These are phyloP conservation scores for Dryadula phaetusa DNA, from an alignment of 2,888 invertebrate species.

Conservation along the genomic window DNA sequence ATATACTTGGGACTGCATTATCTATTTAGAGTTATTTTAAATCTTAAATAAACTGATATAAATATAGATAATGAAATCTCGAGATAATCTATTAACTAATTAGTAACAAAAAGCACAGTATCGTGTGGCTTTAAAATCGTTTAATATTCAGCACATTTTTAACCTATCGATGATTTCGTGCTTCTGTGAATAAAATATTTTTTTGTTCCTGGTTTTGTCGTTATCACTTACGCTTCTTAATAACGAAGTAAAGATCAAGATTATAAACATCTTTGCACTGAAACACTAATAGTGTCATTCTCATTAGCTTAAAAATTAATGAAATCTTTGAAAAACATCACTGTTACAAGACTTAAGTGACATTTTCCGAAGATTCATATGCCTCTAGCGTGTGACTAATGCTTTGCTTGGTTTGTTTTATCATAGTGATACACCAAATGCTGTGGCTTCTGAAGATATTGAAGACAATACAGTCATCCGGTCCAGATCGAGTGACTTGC, in stretches of 20 bases:
- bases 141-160: slow-evolving; percentile 73
- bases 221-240: slow-evolving; percentile 58
- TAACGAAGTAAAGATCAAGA: slow-evolving; percentile 61
- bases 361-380: slow-evolving; percentile 69
- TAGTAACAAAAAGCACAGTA: slow-evolving; percentile 75
- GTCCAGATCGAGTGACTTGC: slow-evolving; percentile 90
- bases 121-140: slow-evolving; percentile 72
- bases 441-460: slow-evolving; percentile 80
- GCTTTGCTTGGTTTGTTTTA: slow-evolving; percentile 85
- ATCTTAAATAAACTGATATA: slow-evolving; percentile 20
- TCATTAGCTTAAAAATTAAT: slow-evolving; percentile 82
- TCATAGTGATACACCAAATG: slow-evolving; percentile 82
- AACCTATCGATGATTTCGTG: slow-evolving; percentile 76
- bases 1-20: slow-evolving; percentile 72
- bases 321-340: slow-evolving; percentile 65
- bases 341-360: slow-evolving; percentile 78
- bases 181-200: slow-evolving; percentile 78
- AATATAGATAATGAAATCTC: slow-evolving; percentile 76
- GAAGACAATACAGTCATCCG: slow-evolving; percentile 84
- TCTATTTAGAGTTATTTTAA: slow-evolving; percentile 50
- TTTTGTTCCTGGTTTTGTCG: slow-evolving; percentile 75
- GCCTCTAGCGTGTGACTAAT: slow-evolving; percentile 84
- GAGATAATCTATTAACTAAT: slow-evolving; percentile 64
- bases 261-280: slow-evolving; percentile 77
- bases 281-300: slow-evolving; percentile 81